Evolutionary conservation across 2,113 vertebrate genomes (phyloP).

Genomic region (Nothoprocta perdicaria): DNA sequence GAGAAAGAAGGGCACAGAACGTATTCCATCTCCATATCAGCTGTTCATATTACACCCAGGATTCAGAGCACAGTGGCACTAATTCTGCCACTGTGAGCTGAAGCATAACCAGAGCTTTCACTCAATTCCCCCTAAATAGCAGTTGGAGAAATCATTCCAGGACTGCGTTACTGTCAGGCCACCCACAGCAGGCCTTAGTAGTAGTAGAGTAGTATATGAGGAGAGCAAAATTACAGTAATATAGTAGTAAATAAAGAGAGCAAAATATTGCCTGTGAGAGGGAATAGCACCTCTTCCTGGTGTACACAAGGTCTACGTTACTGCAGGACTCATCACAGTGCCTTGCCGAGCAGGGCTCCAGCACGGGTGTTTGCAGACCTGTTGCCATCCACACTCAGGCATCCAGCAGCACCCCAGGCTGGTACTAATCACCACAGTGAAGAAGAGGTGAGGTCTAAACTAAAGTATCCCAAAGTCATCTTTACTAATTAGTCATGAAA

Average conservation of each 20-base stretch:
- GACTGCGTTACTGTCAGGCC: rapidly evolving
- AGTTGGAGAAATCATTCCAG: neutral
- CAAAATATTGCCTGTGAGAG: neutral
- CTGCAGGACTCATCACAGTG: rapidly evolving
- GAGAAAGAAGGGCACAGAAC: neutral
- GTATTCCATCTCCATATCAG: rapidly evolving
- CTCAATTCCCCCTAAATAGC: neutral
- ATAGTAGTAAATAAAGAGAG: neutral
- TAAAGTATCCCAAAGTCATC: conserved; percentile 29
- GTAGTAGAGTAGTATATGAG: neutral
- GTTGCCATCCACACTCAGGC: neutral
- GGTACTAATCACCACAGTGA: neutral
- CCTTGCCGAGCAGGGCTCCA: rapidly evolving
- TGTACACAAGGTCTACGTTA: rapidly evolving
- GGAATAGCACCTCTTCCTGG: neutral
- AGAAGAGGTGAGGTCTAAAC: neutral
- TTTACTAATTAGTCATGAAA: conserved; percentile 60
- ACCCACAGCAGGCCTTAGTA: neutral
- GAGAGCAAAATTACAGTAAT: neutral
- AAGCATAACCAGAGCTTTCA: neutral
- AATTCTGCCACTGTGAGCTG: neutral
- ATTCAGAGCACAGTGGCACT: no score
- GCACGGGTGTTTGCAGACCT: neutral
- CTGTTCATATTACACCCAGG: neutral
- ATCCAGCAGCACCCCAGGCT: rapidly evolving